Base-by-base conservation (phyloP, 2,113 vertebrate genomes). In the Carassius gibelio region DNA sequence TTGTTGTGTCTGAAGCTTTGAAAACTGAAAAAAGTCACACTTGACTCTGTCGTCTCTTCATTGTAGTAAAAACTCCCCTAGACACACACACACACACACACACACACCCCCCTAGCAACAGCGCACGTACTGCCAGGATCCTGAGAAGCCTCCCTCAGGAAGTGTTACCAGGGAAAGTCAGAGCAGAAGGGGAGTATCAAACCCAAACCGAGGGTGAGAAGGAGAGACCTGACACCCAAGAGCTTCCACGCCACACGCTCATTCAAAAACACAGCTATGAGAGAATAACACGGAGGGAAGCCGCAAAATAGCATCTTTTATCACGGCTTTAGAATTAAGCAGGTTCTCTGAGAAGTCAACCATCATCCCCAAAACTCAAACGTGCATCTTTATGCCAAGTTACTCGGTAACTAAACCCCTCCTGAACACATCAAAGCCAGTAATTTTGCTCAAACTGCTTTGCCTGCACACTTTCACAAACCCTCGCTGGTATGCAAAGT, bases 21-120 rank as follows among this genome's bases (percentile, higher is more conserved):
- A 87, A 86, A 84, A 45, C 50, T 86, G 59, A 5, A 88, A 89
- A 86, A 87, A 89, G 86, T 86, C 72, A 82, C 81, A 83, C 84
- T 84, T 85, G 80, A 86, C 81, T 66, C 75, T 84, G 79, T 82
- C 21, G 81, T 30, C 74, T 64, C 57, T 69, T 83, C 15, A 83
- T 42, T 75, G 52, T 74, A 75, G 52, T 76, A 83, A 79, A 84
- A 38, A 26, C 57, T 48, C 36, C 71, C 64, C 75, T 77, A 69
- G 88, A 78, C 69, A 75, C 48, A 88, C n/a, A 84, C 26, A 87
- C 45, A 57, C 52, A 57, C 19, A 59, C 57, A 21, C 52, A 21
- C 52, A 50, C 45, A 50, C 86, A 90, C 86, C 88, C 86, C 88
- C 89, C 82, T 90, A 86, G 93, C 91, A 94, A 94, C 93, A 85